Evolutionary conservation across 2,888 invertebrate species (phyloP), one percentile per base, ranked within the genome.

Genomic region (Neuroscelio doddi): DNA sequence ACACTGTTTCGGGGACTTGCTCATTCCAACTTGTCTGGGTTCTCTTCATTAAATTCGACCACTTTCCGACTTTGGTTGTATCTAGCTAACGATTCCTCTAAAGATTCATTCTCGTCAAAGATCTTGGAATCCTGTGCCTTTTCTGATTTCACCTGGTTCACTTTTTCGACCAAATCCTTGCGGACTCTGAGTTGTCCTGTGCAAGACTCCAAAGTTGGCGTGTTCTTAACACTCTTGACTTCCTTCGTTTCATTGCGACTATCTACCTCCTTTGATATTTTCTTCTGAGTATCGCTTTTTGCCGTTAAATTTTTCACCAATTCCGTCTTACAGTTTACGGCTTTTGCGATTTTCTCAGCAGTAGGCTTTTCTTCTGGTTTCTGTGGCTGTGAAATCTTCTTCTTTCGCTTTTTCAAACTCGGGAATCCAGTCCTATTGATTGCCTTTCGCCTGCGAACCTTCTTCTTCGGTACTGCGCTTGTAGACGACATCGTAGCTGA

Each of bases 341-440:
- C n/a, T 47, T 39, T 70, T 16, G 47, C n/a, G 1, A 53, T n/a
- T 29, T 61, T 55, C 52, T 41, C 47, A 26, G 15, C 53, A 47
- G 9, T 42, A 27, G 36, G 17, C 14, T 17, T 44, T 5, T 41
- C 46, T 9, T 39, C 42, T 39, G 10, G 56, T 47, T 7, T 71
- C 47, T 1, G 46, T 72, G 15, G 76, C 75, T 0, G 80, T 71
- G 42, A 3, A 79, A 71, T 39, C 75, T 90, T 92, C 80, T 93
- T 92, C 80, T 94, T 95, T 85, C 94, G 95, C 79, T 90, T 92
- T 77, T 93, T 93, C 10, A 93, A 86, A 15, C 90, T 93, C 0
- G 96, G 96, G 81, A 96, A 96, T 1, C 96, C 96, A 12, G 95
- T 95, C 72, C 94, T 88, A 79, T 95, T 95, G 34, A 93, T 91